These are phyloP conservation scores for Paramormyrops kingsleyae DNA, from an alignment of 2,113 vertebrate genomes.

Conservation along the genomic window DNA sequence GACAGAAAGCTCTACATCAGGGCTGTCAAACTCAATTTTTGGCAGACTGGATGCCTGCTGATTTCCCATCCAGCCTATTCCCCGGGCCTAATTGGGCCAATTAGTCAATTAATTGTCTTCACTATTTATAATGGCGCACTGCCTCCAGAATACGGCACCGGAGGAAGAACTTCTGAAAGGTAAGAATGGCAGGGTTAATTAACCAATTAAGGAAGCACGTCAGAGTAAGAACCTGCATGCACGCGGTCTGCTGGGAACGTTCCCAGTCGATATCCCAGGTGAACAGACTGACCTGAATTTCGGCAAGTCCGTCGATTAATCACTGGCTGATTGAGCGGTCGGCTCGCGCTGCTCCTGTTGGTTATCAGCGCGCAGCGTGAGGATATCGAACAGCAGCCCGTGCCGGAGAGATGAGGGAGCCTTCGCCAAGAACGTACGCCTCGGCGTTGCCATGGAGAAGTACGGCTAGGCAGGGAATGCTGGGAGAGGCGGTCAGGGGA, in stretches of 20 bases:
- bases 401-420: neutral
- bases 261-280: neutral
- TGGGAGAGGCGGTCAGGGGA: neutral
- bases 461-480: neutral
- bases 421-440: neutral
- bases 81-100: neutral
- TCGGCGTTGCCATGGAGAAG: neutral
- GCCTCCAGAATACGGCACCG: neutral
- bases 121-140: neutral
- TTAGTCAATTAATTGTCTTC: neutral
- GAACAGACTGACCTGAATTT: neutral
- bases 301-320: neutral
- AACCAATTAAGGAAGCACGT: neutral
- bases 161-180: neutral
- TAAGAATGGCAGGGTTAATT: conserved; percentile 5
- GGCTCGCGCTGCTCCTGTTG: neutral
- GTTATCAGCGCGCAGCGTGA: neutral
- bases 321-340: neutral
- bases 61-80: neutral
- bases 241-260: neutral
- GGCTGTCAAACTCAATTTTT: neutral
- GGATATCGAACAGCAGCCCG: neutral
- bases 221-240: neutral
- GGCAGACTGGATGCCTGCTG: neutral
- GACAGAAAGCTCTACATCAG: neutral